These are phyloP conservation scores for Volucella bombylans DNA, from an alignment of 2,888 invertebrate genomes.

Conservation along the genomic window DNA sequence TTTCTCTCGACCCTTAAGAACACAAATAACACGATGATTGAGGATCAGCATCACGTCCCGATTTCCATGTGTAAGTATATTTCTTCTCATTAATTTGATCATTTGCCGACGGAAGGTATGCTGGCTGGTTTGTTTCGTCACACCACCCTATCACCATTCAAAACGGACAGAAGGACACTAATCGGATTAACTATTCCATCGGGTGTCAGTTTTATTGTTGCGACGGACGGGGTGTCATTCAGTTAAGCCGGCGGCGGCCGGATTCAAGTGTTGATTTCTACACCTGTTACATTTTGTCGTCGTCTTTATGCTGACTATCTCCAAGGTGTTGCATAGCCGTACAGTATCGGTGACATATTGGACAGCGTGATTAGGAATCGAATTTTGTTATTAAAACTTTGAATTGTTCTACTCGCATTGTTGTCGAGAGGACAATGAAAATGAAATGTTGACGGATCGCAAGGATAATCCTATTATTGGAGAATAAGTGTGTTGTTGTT, in stretches of 20 bases:
- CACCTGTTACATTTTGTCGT: slow-evolving; percentile 74
- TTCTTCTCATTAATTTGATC: slow-evolving; percentile 14
- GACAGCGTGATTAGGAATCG: slow-evolving; percentile 75
- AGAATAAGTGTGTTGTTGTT: slow-evolving; percentile 61
- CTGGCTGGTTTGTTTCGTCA: slow-evolving; percentile 12
- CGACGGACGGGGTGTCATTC: slow-evolving; percentile 52
- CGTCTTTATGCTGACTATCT: slow-evolving; percentile 38
- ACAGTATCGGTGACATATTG: slow-evolving; percentile 75
- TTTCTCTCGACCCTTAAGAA: background rate
- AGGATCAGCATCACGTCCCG: slow-evolving; percentile 81
- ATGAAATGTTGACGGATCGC: slow-evolving; percentile 39
- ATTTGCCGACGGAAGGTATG: slow-evolving; percentile 68
- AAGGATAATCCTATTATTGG: slow-evolving; percentile 72
- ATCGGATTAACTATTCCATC: slow-evolving; percentile 67
- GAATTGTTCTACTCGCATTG: slow-evolving; percentile 49
- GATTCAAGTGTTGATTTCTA: slow-evolving; percentile 66
- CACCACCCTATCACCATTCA: slow-evolving; percentile 8
- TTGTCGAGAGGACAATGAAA: slow-evolving; percentile 27
- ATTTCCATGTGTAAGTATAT: slow-evolving; percentile 81
- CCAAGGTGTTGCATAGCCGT: slow-evolving; percentile 43
- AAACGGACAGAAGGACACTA: slow-evolving; percentile 64
- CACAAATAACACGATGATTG: slow-evolving; percentile 77
- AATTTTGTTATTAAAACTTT: slow-evolving; percentile 75
- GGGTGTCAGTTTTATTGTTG: slow-evolving; percentile 60
- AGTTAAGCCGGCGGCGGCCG: slow-evolving; percentile 55